Base-by-base conservation (phyloP, 2,888 invertebrate genomes). In the Pyrrhosoma nymphula region DNA sequence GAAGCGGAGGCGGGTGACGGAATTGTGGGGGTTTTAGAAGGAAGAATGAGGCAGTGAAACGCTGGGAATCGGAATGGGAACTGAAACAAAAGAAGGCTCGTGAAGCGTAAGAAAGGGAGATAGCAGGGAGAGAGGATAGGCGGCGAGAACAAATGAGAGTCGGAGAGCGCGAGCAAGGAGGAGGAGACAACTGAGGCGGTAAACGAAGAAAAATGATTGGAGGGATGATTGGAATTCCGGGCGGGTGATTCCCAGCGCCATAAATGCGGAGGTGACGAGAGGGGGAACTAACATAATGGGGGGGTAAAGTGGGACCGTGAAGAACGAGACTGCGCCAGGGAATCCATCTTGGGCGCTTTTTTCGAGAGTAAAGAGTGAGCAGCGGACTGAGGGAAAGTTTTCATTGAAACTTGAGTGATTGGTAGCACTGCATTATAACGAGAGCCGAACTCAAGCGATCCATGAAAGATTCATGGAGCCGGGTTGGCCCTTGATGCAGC, bases 141-240 rank as follows among this genome's bases (percentile, higher is more conserved):
- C 69, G n/a, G 69, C 69, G 69, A 4, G 69, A 23, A n/a, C 69
- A 69, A 69, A 69, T 23, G 69, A 69, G 69, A 47, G 47, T 47
- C 60, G 60, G 60, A 18, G 23, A 23, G 60, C 60, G 60, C 47
- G 23, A 60, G 60, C 4, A 8, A 47, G 47, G 8, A 47, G 47
- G 47, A 69, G 69, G 69, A n/a, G 26, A 26, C n/a, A 69, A 26
- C 23, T 69, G 69, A 69, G 69, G 69, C 69, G 69, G 69, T n/a
- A 69, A 69, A 69, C 69, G 69, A 69, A 69, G 69, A 69, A 69
- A 69, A 69, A 69, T 69, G 69, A 69, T 69, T 69, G 69, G 69
- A 69, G 69, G 69, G 69, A 69, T 69, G 69, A 69, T 69, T 69
- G 69, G 69, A 69, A 69, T 69, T 69, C 69, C 69, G 10, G 69